Base-by-base conservation (phyloP, 2,113 vertebrate genomes). In the Cochlearius cochlearius region DNA sequence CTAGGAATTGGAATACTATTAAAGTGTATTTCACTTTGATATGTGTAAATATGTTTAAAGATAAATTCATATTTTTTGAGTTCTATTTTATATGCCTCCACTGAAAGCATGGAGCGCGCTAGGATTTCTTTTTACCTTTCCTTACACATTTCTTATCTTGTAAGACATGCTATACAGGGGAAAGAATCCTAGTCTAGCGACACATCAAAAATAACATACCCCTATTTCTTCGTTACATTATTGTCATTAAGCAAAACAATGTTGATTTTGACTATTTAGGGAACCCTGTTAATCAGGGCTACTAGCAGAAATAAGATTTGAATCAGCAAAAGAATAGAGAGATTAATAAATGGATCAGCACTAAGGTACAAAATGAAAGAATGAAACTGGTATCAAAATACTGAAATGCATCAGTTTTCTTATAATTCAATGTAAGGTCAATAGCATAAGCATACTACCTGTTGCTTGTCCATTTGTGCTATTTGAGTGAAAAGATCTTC, bases 401-500 rank as follows among this genome's bases (percentile, higher is more conserved):
- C 10, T 34, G 25, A 67, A 90, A 86, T 0, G 1, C 34, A 74
- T 29, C 60, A 19, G 19, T 41, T 83, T 13, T 9, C 36, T 49
- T n/a, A 36, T 39, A 59, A 58, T 60, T 63, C 39, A 47, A 6
- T 20, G 6, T 5, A 34, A 88, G 12, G 22, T 50, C 23, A 90
- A 55, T 2, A 71, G 49, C 71, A 63, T 21, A 58, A 86, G 27
- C 27, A 34, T 26, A 19, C 25, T 96, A 99, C 99, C 99, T 99
- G 96, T 47, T 98, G 96, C 50, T 98, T 97, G 95, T 98, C 95
- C 77, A 93, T 97, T 73, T 97, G 95, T 67, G 97, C 94, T 97
- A 99, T 95, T 95, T 90, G 98, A 59, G 95, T 97, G 97, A 99
- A 99, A 50, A 99, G 97, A 83, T 99, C 98, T 94, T 98, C 98